These are phyloP conservation scores for Chymomyza fuscimana DNA, from an alignment of 2,888 invertebrate genomes.

Conservation along the genomic window DNA sequence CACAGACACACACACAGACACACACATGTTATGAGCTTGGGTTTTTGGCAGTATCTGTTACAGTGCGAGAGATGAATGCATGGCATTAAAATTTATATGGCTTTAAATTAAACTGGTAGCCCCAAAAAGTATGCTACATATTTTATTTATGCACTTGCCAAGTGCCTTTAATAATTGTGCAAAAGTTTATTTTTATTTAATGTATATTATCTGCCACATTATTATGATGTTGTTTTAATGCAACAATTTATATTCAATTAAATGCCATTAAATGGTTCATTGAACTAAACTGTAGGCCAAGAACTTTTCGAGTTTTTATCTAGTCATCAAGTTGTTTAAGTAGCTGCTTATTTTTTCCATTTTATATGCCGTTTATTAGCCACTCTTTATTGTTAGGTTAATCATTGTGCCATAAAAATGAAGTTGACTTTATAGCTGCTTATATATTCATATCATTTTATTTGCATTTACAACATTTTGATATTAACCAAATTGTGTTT, in stretches of 20 bases:
- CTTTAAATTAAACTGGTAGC: constrained; percentile 4
- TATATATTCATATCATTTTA: constrained; percentile 50
- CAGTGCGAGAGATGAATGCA: not conserved
- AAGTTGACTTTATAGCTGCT: constrained; percentile 43
- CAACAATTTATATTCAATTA: not conserved
- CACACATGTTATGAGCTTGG: not conserved
- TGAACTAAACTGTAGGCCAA: not conserved
- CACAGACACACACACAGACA: not conserved
- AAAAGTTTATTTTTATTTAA: not conserved
- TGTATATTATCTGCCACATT: not conserved
- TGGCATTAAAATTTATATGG: not conserved
- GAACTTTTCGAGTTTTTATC: not conserved
- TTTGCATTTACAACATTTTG: constrained; percentile 54
- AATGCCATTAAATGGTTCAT: not conserved
- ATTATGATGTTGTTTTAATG: not conserved
- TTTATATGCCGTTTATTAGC: not conserved
- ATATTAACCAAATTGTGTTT: constrained; percentile 47
- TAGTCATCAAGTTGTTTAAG: not conserved
- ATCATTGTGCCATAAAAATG: not conserved
- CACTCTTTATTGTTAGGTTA: not conserved
- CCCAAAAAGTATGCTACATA: constrained; percentile 10
- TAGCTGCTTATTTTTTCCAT: not conserved
- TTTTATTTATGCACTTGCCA: constrained; percentile 4
- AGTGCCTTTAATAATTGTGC: not conserved
- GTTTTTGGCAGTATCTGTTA: not conserved